phyloP scores from a whole-genome alignment of 2,113 vertebrate species.

The Engraulis encrasicolus region DNA sequence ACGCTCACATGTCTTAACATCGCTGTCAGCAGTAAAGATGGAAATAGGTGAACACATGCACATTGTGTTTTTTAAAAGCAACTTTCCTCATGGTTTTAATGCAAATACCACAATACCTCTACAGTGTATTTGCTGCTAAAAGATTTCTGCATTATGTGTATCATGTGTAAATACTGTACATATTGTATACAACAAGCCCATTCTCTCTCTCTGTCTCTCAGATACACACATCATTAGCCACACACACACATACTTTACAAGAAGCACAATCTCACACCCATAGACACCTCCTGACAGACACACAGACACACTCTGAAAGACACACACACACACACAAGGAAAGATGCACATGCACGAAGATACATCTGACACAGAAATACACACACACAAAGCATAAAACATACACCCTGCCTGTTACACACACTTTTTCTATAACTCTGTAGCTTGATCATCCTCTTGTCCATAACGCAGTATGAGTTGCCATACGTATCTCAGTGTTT shows the following conservation, averaged over 20 bases:
- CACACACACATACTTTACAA: background rate
- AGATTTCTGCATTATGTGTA: background rate
- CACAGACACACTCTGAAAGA: background rate
- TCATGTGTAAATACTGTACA: too few species aligned
- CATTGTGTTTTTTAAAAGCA: background rate
- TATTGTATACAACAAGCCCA: background rate
- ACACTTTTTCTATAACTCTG: background rate
- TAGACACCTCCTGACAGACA: conserved; percentile 9
- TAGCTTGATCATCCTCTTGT: background rate
- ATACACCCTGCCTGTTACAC: too few species aligned
- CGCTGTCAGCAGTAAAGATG: background rate
- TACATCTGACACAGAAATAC: background rate
- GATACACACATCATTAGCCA: conserved; percentile 19
- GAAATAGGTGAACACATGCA: background rate
- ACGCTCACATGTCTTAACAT: background rate
- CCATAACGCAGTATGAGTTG: background rate
- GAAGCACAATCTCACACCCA: background rate
- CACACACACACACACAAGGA: background rate
- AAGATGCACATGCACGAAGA: background rate
- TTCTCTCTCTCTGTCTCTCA: background rate
- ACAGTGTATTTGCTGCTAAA: background rate
- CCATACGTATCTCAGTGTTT: background rate
- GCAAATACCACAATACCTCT: background rate
- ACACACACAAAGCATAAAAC: background rate
- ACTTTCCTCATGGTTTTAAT: background rate